Percentiles rank a stretch among this genome's conserved stretches.
phyloP scores from a whole-genome alignment of 2,888 invertebrate species.

The Vandiemenella viatica region DNA sequence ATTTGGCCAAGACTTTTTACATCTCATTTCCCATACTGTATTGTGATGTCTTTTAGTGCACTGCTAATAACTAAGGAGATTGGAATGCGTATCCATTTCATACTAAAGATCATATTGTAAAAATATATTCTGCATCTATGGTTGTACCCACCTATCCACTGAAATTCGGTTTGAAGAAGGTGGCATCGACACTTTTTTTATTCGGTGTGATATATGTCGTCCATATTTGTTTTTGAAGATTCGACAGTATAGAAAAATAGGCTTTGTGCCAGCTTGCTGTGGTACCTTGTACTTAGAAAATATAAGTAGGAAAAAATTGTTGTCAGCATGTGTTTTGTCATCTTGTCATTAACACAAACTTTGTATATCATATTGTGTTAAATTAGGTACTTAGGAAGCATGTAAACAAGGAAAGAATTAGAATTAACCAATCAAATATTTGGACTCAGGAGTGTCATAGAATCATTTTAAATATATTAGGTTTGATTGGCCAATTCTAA shows the following conservation, averaged over 20 bases:
- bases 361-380: too few relatives aligned
- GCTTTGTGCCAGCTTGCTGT: slow-evolving; percentile 9
- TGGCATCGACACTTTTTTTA: too few relatives aligned
- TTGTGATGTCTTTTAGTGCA: too few relatives aligned
- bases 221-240: slow-evolving; percentile 4
- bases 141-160: too few relatives aligned
- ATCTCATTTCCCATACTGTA: too few relatives aligned
- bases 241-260: slow-evolving; percentile 5
- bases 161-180: too few relatives aligned
- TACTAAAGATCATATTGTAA: too few relatives aligned
- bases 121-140: too few relatives aligned
- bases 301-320: slow-evolving; percentile 7
- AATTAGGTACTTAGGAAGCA: too few relatives aligned
- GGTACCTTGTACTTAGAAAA: background rate
- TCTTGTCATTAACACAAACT: slow-evolving; percentile 7
- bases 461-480: slow-evolving; percentile 3
- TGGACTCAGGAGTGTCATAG: slow-evolving; percentile 11
- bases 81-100: too few relatives aligned
- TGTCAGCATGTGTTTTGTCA: slow-evolving; percentile 7
- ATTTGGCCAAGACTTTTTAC: too few relatives aligned
- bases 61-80: too few relatives aligned
- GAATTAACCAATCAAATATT: slow-evolving; percentile 13
- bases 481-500: slow-evolving; percentile 11
- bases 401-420: background rate
- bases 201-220: slow-evolving; percentile 10